Percentiles rank a stretch among this genome's conserved stretches.
These are phyloP conservation scores for Lasioglossum oenotherae DNA, from an alignment of 2,888 invertebrate species.

Conservation along the genomic window DNA sequence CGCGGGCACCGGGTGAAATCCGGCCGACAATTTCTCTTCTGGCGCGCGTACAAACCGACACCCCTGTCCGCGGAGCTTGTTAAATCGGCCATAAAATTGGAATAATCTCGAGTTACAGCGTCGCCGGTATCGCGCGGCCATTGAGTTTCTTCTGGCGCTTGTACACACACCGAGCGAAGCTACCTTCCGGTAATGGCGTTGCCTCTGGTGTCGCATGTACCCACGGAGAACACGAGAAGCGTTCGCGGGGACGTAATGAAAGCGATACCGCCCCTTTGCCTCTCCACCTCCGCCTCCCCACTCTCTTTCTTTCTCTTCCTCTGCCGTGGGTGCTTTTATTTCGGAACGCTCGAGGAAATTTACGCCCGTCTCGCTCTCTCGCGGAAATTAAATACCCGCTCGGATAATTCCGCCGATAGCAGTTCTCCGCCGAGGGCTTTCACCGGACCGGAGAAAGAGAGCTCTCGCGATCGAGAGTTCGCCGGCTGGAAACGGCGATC, in stretches of 20 bases:
- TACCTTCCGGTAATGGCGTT: conserved; percentile 68
- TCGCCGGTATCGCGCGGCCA: conserved; percentile 62
- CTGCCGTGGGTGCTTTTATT: conserved; percentile 38
- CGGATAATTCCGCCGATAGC: conserved; percentile 30
- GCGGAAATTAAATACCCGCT: conserved; percentile 51
- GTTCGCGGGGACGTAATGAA: conserved; percentile 55
- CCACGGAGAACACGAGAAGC: conserved; percentile 59
- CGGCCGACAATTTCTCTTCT: conserved; percentile 37
- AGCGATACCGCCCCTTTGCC: conserved; percentile 51
- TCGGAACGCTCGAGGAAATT: conserved; percentile 33
- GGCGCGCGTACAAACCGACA: conserved; percentile 30
- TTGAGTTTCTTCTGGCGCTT: conserved; percentile 65
- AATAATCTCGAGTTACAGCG: conserved; percentile 77
- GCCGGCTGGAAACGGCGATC: conserved; percentile 48
- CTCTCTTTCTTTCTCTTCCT: not conserved
- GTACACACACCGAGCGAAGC: conserved; percentile 32
- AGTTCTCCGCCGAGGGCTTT: conserved; percentile 15
- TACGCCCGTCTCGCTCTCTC: conserved; percentile 27
- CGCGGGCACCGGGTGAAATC: conserved; percentile 25
- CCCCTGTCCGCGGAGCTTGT: conserved; percentile 69
- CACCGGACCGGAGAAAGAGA: conserved; percentile 8
- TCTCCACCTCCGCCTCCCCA: not conserved
- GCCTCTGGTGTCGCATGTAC: conserved; percentile 63
- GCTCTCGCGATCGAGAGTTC: not conserved
- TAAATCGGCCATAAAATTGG: conserved; percentile 79